Conservation (phyloP, 2,888 invertebrate genomes). For the Tholera decimalis region DNA sequence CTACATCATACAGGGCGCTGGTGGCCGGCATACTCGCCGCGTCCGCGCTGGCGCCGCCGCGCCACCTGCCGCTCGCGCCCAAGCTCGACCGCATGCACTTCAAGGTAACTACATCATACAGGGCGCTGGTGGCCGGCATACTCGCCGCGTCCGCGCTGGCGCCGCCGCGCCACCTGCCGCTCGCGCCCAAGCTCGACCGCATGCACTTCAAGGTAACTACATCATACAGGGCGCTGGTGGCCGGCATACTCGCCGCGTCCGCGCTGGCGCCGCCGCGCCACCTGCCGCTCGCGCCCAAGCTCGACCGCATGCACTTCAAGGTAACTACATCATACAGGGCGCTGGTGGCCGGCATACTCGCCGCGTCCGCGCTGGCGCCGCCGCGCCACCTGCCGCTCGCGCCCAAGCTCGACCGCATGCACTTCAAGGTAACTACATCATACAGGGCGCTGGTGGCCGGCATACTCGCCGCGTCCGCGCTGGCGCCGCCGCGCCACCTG, state of each 20-base stretch:
- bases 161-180: background rate
- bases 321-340: no score
- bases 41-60: background rate
- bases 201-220: background rate
- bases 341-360: no score
- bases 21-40: no score
- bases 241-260: background rate
- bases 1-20: no score
- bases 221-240: no score
- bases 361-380: no score
- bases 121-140: no score
- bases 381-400: background rate
- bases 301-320: slow-evolving; percentile 98
- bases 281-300: slow-evolving; percentile 88
- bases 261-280: background rate
- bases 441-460: no score
- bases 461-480: background rate
- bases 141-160: no score
- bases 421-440: background rate
- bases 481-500: background rate
- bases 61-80: slow-evolving; percentile 68
- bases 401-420: background rate
- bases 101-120: no score
- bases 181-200: background rate
- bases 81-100: slow-evolving; percentile 98